Percentiles rank a stretch among this genome's conserved stretches.
These are phyloP conservation scores for Formicarius rufipectus DNA, from an alignment of 2,113 vertebrate genomes.

Conservation along the genomic window DNA sequence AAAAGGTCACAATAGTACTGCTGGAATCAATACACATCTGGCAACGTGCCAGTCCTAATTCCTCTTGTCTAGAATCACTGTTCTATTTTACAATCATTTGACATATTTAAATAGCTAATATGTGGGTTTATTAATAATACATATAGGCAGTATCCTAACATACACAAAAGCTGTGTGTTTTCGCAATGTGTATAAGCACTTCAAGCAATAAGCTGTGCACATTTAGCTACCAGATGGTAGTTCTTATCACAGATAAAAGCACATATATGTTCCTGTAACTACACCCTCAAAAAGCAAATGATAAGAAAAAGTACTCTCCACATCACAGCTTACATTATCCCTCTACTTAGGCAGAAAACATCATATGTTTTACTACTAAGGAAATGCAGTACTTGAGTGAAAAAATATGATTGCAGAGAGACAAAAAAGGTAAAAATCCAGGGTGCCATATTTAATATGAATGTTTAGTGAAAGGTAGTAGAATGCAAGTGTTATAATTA, in stretches of 20 bases:
- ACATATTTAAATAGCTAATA: slow-evolving; percentile 69
- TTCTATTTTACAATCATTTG: slow-evolving; percentile 51
- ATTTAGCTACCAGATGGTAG: slow-evolving; percentile 78
- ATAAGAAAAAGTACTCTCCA: slow-evolving; percentile 67
- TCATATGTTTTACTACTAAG: slow-evolving; percentile 70
- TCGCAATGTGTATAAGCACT: slow-evolving; percentile 72
- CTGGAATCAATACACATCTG: slow-evolving; percentile 35
- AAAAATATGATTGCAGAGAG: slow-evolving; percentile 23
- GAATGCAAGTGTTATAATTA: background rate
- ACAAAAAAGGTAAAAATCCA: slow-evolving; percentile 15
- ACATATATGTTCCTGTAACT: slow-evolving; percentile 74
- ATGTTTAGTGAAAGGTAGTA: background rate
- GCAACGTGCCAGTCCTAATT: background rate
- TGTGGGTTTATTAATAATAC: slow-evolving; percentile 71
- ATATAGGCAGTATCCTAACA: slow-evolving; percentile 66
- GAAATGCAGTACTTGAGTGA: slow-evolving; percentile 42
- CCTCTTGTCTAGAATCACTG: slow-evolving; percentile 2
- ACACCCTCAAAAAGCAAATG: slow-evolving; percentile 62
- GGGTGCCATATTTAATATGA: background rate
- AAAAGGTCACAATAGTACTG: slow-evolving; percentile 64
- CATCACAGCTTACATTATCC: slow-evolving; percentile 77
- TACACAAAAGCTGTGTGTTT: slow-evolving; percentile 83
- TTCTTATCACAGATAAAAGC: slow-evolving; percentile 78
- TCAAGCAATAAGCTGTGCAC: slow-evolving; percentile 71
- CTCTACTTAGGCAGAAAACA: slow-evolving; percentile 74